Conservation (phyloP, 2,888 invertebrate species). For the Plebejus anna region DNA sequence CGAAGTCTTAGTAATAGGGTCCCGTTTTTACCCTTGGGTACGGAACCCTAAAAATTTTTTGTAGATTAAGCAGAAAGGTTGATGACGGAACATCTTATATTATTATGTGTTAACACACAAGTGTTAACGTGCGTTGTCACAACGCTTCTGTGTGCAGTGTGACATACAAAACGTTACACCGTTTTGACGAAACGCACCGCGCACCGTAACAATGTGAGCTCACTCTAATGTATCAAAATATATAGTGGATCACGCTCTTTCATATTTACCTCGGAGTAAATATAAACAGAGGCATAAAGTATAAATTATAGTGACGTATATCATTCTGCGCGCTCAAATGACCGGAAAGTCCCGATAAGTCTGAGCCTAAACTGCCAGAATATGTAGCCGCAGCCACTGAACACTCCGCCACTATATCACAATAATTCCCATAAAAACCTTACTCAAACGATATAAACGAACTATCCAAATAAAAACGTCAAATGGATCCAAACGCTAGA, state of each 20-base stretch:
- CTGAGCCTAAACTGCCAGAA: slow-evolving; percentile 46
- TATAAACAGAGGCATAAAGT: slow-evolving; percentile 45
- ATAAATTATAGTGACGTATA: slow-evolving; percentile 50
- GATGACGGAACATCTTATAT: too few species aligned
- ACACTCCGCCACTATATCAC: slow-evolving; percentile 52
- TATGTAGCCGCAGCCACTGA: slow-evolving; percentile 39
- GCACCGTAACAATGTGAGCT: not conserved
- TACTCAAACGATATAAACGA: slow-evolving; percentile 22
- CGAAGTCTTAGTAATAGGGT: too few species aligned
- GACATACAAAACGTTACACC: too few species aligned
- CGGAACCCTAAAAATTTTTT: too few species aligned
- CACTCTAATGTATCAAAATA: not conserved
- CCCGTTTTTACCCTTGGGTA: too few species aligned
- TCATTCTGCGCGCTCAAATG: slow-evolving; percentile 57
- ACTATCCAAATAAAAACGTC: slow-evolving; percentile 17
- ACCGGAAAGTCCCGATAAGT: slow-evolving; percentile 66
- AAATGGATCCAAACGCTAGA: not conserved
- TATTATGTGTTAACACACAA: too few species aligned
- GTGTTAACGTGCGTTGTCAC: too few species aligned
- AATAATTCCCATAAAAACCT: slow-evolving; percentile 27
- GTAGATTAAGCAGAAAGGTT: too few species aligned
- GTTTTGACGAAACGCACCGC: not conserved
- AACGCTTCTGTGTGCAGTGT: too few species aligned
- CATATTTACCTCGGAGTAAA: slow-evolving; percentile 29
- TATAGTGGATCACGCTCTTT: not conserved